Percentiles rank a stretch among this genome's conserved stretches.
Conservation (phyloP, 2,797 vertebrate species). For the Emydoidea blandingii region DNA sequence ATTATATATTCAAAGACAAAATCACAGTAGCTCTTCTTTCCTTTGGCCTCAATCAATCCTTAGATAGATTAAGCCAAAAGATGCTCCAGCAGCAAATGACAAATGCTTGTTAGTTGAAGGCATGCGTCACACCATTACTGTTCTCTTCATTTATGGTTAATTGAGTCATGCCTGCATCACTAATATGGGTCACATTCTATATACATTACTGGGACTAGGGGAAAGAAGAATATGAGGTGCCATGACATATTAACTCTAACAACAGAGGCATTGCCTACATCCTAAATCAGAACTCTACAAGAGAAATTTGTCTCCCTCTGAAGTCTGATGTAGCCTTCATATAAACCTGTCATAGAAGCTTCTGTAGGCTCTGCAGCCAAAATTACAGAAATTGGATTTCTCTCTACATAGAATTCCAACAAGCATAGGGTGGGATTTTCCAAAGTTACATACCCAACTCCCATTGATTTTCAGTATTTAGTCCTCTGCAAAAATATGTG, state of each 20-base stretch:
- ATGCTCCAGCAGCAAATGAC: background rate
- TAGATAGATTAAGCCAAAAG: background rate
- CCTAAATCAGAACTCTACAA: background rate
- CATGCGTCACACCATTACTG: background rate
- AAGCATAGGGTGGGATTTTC: background rate
- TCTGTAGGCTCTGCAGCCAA: background rate
- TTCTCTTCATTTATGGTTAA: background rate
- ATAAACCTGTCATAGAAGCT: background rate
- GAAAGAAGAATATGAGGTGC: background rate
- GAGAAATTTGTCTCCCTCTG: background rate
- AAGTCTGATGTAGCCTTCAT: background rate
- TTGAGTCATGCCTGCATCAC: background rate
- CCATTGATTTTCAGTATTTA: background rate
- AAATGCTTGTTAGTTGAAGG: background rate
- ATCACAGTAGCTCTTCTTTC: background rate
- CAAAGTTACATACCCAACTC: background rate
- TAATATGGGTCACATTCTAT: background rate
- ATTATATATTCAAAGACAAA: background rate
- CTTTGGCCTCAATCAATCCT: background rate
- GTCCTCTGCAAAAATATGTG: background rate
- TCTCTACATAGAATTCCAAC: background rate
- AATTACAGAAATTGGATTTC: background rate
- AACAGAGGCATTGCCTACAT: background rate
- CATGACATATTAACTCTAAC: background rate
- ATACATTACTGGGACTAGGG: background rate